Base-by-base conservation (phyloP, 1,140 invertebrate genomes). In the Drosophila oshimai region DNA sequence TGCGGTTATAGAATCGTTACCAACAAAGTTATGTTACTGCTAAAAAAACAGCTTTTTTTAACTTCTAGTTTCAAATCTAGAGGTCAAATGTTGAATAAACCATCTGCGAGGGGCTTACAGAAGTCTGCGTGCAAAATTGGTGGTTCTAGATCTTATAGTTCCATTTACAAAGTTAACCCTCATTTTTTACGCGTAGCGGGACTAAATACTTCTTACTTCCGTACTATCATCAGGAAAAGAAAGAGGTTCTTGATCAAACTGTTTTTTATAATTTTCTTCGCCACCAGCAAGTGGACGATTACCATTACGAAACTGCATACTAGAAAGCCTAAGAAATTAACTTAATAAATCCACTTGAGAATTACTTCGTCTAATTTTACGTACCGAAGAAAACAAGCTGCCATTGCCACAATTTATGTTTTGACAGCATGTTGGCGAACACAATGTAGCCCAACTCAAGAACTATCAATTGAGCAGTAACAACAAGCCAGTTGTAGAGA, bases 401-500 rank as follows among this genome's bases (percentile, higher is more conserved):
- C 18, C 10, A 15, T 3, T 33, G 7, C 28, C 18, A 24, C n/a
- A n/a, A n/a, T n/a, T n/a, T n/a, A n/a, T n/a, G n/a, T 13, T 24
- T 1, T 2, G 5, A 6, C 17, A 22, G 10, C 4, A 24, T 31
- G 17, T 24, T 17, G 3, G 53, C 53, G 15, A 24, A 57, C 1
- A 20, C n/a, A 12, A 57, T 17, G 22, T 57, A 57, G 5, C 4
- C 3, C 9, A 9, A 17, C 18, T 13, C 20, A 3, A 53, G 4
- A 9, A 51, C 28, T 20, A 51, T 53, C 2, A 57, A 3, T 2
- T 54, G 46, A 7, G n/a, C 13, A 6, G 28, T 57, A 10, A 54
- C 47, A 24, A 54, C 24, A 5, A 57, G 0, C 53, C 53, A 57
- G 9, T 12, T 53, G 20, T 33, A 57, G 2, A 53, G 13, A 17